Conservation (phyloP, 2,113 vertebrate genomes). For the Colaptes auratus region DNA sequence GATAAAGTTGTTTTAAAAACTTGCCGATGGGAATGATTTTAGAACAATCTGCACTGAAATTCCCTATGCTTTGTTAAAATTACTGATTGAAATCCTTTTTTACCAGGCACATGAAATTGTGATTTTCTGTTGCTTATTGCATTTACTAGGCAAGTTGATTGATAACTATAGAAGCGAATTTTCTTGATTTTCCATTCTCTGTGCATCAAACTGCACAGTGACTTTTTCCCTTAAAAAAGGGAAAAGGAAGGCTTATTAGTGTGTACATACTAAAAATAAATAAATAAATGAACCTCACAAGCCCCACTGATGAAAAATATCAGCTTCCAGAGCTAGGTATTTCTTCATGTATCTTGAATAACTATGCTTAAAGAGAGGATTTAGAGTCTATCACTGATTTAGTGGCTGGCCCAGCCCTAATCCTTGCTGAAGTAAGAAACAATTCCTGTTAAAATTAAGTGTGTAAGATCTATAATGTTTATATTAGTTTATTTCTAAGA, state of each 20-base stretch:
- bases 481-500: background rate
- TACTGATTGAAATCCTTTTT: background rate
- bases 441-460: background rate
- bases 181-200: no score
- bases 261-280: background rate
- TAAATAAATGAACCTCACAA: no score
- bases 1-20: background rate
- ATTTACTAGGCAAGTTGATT: background rate
- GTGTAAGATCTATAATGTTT: background rate
- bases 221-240: background rate
- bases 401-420: no score
- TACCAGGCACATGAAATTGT: background rate
- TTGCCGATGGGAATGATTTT: background rate
- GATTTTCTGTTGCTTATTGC: background rate
- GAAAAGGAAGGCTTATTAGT: fast-evolving
- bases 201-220: background rate
- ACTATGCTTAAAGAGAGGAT: background rate
- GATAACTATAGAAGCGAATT: background rate
- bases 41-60: background rate
- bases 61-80: background rate
- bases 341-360: background rate
- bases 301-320: background rate
- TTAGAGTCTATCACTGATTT: no score
- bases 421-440: background rate
- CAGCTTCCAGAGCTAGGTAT: background rate